Evolutionary conservation across 2,797 vertebrate genomes (phyloP), one percentile per base, ranked within the genome.

Genomic region (Falco rusticolus): DNA sequence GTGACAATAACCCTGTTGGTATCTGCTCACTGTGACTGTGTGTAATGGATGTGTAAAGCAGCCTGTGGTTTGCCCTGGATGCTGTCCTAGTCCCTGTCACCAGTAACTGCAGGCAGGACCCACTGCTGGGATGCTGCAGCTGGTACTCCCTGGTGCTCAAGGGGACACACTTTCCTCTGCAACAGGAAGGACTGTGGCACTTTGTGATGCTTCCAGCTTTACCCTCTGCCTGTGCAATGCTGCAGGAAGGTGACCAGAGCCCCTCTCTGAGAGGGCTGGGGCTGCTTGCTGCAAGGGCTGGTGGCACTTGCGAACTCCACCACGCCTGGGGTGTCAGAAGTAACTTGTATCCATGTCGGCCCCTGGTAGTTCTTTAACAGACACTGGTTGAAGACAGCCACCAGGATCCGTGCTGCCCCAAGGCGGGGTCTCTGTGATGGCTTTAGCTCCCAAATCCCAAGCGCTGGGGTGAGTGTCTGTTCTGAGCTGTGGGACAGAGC

Each of bases 281-380:
- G 54, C 47, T 63, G 12, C 78, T 57, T 34, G 25, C 26, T 22
- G 10, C 15, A 4, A 21, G 21, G 47, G 31, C 61, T 45, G n/a
- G 21, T 41, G 59, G 53, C 53, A 25, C 53, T 63, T 61, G 53
- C 19, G 13, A 54, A 31, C 53, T 53, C 26, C 34, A 45, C 57
- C 1, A 1, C 7, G 6, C 26, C 39, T 41, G 83, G 9, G 19
- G 5, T 50, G 53, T 24, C 56, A 56, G 87, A 31, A 60, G 13
- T 14, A 56, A 16, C 9, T 14, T 50, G 19, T 34, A n/a, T 54
- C 29, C 7, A 0, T 11, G 14, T 15, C 2, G 4, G 22, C 13
- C 48, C 13, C 63, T 25, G 54, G 7, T 13, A 54, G n/a, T 13
- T 65, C 48, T 68, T 70, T 8, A 34, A 39, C 10, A 80, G 69